phyloP scores from a whole-genome alignment of 2,113 vertebrate species.

The human region GRCh38 chr9:94974001-94974500 shows the following conservation, averaged over 20 bases:
- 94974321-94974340: background rate
- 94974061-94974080: background rate
- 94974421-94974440: constrained; percentile 1
- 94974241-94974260: background rate
- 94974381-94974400: background rate
- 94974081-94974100: background rate
- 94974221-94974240: background rate
- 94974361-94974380: background rate
- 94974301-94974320: background rate
- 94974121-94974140: background rate
- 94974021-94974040: background rate
- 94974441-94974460: constrained; percentile 53
- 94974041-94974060: background rate
- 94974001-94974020: background rate
- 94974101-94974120: background rate
- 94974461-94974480: constrained; percentile 33
- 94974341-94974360: background rate
- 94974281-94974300: background rate
- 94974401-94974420: constrained; percentile 17
- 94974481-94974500: constrained; percentile 44
- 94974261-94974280: background rate
- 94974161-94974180: background rate
- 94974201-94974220: background rate
- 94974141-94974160: background rate
- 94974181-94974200: background rate